Percentiles rank a stretch among this genome's conserved stretches.
Evolutionary conservation across 2,888 invertebrate genomes (phyloP).

Genomic region (Acleris emargana): DNA sequence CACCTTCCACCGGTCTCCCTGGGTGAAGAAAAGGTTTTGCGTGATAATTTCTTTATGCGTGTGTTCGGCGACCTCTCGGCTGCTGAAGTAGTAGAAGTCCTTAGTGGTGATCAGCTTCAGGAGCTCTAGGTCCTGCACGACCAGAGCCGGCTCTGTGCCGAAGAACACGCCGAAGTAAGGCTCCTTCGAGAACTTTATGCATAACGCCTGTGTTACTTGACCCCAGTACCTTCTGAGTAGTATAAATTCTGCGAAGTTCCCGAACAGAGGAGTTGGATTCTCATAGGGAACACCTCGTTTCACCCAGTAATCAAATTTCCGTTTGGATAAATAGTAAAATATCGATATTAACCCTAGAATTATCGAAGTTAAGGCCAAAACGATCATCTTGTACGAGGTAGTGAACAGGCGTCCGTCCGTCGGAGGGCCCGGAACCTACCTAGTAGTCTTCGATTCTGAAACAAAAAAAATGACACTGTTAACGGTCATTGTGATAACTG

Average conservation of each 20-base stretch:
- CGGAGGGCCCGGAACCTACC: background rate
- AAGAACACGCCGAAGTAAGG: constrained; percentile 43
- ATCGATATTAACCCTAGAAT: constrained; percentile 6
- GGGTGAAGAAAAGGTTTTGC: constrained; percentile 36
- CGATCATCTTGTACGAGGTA: constrained; percentile 16
- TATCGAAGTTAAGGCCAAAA: constrained; percentile 1
- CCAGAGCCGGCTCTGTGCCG: constrained; percentile 43
- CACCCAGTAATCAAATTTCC: constrained; percentile 42
- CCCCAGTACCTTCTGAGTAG: constrained; percentile 36
- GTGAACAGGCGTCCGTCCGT: background rate
- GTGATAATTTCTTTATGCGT: constrained; percentile 29
- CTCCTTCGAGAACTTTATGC: constrained; percentile 39
- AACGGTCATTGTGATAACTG: no score
- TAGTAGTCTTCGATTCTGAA: background rate
- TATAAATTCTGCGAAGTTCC: constrained; percentile 39
- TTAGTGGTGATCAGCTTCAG: constrained; percentile 42
- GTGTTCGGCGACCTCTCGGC: constrained; percentile 40
- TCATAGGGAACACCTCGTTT: constrained; percentile 40
- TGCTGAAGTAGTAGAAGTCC: constrained; percentile 45
- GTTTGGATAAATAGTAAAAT: constrained; percentile 26
- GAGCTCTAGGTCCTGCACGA: constrained; percentile 43
- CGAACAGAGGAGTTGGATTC: constrained; percentile 40
- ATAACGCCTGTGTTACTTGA: constrained; percentile 37
- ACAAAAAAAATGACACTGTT: background rate
- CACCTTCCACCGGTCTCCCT: constrained; percentile 42